These are phyloP conservation scores for Alaudala cheleensis DNA, from an alignment of 2,113 vertebrate species.

Conservation along the genomic window DNA sequence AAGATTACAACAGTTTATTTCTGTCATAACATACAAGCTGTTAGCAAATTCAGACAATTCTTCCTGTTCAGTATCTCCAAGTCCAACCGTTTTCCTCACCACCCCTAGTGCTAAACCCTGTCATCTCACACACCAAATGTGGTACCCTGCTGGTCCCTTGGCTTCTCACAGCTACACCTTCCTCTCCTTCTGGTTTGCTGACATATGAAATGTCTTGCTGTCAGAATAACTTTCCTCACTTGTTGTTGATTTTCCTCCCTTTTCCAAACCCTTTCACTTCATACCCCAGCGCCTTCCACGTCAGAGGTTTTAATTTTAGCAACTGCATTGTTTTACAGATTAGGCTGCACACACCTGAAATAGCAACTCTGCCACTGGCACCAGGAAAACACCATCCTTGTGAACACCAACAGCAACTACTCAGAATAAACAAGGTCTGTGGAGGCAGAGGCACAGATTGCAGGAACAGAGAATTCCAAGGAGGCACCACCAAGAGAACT, in stretches of 20 bases:
- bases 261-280: background rate
- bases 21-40: conserved; percentile 63
- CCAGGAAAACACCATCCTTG: background rate
- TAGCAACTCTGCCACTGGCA: background rate
- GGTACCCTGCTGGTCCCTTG: conserved; percentile 62
- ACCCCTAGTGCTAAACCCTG: conserved; percentile 48
- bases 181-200: conserved; percentile 47
- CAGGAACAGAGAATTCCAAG: background rate
- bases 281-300: background rate
- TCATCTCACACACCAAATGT: conserved; percentile 64
- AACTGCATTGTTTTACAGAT: background rate
- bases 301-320: conserved; percentile 18
- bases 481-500: background rate
- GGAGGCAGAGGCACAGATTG: background rate
- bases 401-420: background rate
- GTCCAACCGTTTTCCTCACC: conserved; percentile 3
- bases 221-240: conserved; percentile 47
- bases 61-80: background rate
- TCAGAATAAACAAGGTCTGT: background rate
- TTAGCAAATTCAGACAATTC: conserved; percentile 58
- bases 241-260: conserved; percentile 20
- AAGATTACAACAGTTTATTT: conserved; percentile 56
- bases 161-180: conserved; percentile 54
- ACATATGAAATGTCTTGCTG: conserved; percentile 54
- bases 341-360: background rate